These are phyloP conservation scores for Neoascia interrupta DNA, from an alignment of 2,888 invertebrate species.

Conservation along the genomic window DNA sequence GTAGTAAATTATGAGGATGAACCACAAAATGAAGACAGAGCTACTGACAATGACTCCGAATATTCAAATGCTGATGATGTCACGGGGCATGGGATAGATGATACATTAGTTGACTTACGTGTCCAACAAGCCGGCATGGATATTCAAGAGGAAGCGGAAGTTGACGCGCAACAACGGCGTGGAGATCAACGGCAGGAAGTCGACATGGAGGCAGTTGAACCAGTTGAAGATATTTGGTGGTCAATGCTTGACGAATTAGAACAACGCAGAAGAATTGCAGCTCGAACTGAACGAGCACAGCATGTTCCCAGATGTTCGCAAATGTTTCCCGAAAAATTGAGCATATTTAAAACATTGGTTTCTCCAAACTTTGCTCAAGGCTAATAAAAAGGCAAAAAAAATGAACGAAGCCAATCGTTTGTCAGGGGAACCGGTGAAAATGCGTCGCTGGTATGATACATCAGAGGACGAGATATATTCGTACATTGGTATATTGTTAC, in stretches of 20 bases:
- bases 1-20: too few relatives aligned
- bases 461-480: slow-evolving; percentile 7
- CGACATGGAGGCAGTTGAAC: background rate
- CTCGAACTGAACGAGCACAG: background rate
- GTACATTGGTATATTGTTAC: slow-evolving; percentile 14
- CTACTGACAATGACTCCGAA: too few relatives aligned
- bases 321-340: background rate
- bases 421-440: background rate
- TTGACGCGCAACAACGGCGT: slow-evolving; percentile 2
- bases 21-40: too few relatives aligned
- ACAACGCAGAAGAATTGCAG: background rate
- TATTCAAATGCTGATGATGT: too few relatives aligned
- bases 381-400: background rate
- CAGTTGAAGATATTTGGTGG: slow-evolving; percentile 1
- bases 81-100: too few relatives aligned
- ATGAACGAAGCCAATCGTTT: slow-evolving; percentile 3
- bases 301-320: background rate
- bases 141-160: background rate
- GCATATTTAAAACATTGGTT: background rate
- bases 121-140: too few relatives aligned
- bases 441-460: slow-evolving; percentile 10
- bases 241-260: background rate
- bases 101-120: too few relatives aligned
- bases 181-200: background rate
- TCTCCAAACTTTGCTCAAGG: slow-evolving; percentile 1